Evolutionary conservation across 2,888 invertebrate genomes (phyloP).

Genomic region (Ophion costatus): DNA sequence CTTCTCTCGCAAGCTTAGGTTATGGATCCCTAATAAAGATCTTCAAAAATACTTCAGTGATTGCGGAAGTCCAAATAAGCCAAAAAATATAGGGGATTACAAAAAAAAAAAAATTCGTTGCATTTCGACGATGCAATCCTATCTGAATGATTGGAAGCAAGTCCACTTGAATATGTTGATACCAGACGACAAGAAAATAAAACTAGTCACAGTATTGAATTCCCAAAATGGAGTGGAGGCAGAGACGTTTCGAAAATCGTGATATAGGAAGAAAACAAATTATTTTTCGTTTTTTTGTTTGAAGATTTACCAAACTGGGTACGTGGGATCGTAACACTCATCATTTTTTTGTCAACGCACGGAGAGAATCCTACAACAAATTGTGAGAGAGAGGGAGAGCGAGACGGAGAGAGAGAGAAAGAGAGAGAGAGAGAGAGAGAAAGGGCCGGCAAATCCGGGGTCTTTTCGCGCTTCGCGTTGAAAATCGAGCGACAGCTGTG

Average conservation of each 20-base stretch:
- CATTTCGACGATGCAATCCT: neutral
- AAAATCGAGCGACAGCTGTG: slow-evolving; percentile 58
- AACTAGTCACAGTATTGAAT: neutral
- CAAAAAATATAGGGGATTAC: neutral
- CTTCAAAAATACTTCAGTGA: no score
- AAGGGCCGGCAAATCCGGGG: neutral
- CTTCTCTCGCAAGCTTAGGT: no score
- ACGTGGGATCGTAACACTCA: neutral
- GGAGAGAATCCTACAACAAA: neutral
- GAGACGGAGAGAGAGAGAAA: neutral
- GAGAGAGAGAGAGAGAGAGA: neutral
- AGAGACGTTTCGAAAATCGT: neutral
- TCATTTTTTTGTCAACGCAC: neutral
- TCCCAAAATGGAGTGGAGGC: neutral
- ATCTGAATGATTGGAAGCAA: neutral
- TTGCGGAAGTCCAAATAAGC: no score
- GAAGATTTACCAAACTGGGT: neutral
- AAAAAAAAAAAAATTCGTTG: neutral
- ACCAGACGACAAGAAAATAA: no score
- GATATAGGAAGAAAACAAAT: no score
- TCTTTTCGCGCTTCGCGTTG: slow-evolving; percentile 27
- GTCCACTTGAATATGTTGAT: no score
- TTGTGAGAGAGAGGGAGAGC: neutral
- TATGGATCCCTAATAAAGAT: no score
- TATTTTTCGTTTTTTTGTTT: neutral